These are phyloP conservation scores for Psilopogon haemacephalus DNA, from an alignment of 2,113 vertebrate species.

Conservation along the genomic window DNA sequence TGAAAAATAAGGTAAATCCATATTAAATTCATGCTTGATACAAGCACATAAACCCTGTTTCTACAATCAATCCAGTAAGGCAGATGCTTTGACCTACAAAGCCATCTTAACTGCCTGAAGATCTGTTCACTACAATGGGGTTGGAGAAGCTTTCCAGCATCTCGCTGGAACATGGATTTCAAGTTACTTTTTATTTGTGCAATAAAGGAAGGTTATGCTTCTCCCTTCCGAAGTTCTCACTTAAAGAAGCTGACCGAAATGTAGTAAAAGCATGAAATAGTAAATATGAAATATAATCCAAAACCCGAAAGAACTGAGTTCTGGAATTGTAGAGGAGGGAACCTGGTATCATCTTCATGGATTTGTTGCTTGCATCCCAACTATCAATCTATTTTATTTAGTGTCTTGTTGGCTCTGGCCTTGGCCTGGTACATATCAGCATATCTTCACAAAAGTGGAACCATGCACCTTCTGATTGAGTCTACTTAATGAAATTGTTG, in stretches of 20 bases:
- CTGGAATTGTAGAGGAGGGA: neutral
- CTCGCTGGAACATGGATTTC: neutral
- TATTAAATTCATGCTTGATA: neutral
- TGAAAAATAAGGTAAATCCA: neutral
- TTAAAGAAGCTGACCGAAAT: neutral
- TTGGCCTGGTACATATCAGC: neutral
- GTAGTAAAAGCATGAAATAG: neutral
- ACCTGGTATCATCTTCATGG: neutral
- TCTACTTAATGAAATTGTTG: neutral
- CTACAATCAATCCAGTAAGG: neutral
- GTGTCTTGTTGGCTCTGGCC: neutral
- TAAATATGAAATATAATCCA: neutral
- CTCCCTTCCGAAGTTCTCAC: neutral
- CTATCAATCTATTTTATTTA: neutral
- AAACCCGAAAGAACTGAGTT: neutral
- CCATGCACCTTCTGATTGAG: neutral
- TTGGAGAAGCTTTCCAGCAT: neutral
- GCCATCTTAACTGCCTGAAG: neutral
- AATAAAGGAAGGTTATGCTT: neutral
- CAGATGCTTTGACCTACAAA: neutral
- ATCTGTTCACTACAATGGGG: neutral
- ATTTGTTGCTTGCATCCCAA: neutral
- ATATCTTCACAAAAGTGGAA: neutral
- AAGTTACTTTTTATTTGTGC: neutral
- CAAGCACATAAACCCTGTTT: neutral